Evolutionary conservation across 2,797 vertebrate genomes (phyloP).

Genomic region (Malurus leucopterus): DNA sequence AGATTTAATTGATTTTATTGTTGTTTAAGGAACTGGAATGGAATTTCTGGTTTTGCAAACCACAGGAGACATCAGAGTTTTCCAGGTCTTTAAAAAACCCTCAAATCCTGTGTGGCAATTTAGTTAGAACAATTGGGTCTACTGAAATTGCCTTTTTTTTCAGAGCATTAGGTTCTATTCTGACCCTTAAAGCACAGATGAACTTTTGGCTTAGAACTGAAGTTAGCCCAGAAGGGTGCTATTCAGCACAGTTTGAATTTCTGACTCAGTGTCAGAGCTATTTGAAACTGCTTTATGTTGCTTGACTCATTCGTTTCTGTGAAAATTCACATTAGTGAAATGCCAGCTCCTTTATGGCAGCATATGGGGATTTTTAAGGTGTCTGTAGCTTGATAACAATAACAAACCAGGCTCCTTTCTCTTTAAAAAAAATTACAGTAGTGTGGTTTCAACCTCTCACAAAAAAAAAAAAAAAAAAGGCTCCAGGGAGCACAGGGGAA

Average conservation of each 20-base stretch:
- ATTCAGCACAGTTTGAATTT: constrained; percentile 38
- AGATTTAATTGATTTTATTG: background rate
- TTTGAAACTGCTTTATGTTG: constrained; percentile 60
- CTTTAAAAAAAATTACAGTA: background rate
- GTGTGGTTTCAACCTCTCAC: background rate
- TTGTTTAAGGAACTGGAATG: background rate
- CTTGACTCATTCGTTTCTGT: constrained; percentile 61
- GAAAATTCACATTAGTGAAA: constrained; percentile 66
- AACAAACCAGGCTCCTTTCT: background rate
- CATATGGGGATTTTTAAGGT: constrained; percentile 17
- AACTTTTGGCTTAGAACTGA: constrained; percentile 56
- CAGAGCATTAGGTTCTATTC: background rate
- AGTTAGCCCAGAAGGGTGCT: constrained; percentile 38
- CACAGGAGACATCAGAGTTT: background rate
- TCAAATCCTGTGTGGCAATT: background rate
- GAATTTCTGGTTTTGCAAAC: background rate
- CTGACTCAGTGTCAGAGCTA: constrained; percentile 54
- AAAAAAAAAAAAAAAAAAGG: background rate
- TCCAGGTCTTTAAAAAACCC: background rate
- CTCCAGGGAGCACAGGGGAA: background rate
- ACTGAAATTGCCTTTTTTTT: constrained; percentile 9
- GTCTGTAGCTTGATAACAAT: background rate
- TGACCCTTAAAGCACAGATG: constrained; percentile 22
- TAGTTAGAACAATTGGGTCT: constrained; percentile 27
- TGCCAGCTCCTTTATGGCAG: constrained; percentile 31